These are phyloP conservation scores for Girardinus metallicus DNA, from an alignment of 2,797 vertebrate genomes.

Conservation along the genomic window DNA sequence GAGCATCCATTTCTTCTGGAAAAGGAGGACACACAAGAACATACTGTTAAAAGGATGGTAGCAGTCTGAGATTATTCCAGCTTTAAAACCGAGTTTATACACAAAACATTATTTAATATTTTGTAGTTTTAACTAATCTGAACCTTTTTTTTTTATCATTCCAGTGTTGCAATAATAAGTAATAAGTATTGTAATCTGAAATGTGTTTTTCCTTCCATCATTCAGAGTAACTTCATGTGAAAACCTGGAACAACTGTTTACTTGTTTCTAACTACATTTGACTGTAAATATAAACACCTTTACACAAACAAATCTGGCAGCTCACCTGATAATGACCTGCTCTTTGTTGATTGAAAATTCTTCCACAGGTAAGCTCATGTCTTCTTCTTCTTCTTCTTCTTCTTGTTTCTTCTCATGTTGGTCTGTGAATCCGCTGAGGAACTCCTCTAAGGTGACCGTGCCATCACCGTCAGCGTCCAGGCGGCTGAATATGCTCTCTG, in stretches of 20 bases:
- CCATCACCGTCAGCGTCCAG: conserved; percentile 54
- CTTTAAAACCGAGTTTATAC: neutral
- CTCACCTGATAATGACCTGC: conserved; percentile 42
- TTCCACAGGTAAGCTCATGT: neutral
- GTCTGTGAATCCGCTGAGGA: conserved; percentile 56
- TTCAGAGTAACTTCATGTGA: neutral
- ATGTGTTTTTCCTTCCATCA: neutral
- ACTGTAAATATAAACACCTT: neutral
- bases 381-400: neutral
- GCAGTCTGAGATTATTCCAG: neutral
- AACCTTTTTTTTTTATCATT: neutral
- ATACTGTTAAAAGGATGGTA: neutral
- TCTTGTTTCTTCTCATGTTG: conserved; percentile 8
- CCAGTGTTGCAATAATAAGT: neutral
- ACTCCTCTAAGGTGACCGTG: conserved; percentile 62
- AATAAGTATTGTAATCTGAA: neutral
- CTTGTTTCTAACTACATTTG: neutral
- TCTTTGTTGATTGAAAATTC: conserved; percentile 3
- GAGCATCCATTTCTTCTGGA: neutral
- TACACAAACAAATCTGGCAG: neutral
- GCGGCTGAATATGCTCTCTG: conserved; percentile 49
- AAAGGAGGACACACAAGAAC: neutral
- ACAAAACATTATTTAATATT: neutral
- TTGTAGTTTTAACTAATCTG: neutral
- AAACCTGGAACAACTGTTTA: neutral